Percentiles rank a stretch among this genome's conserved stretches.
phyloP scores from a whole-genome alignment of 2,113 vertebrate species.

The Centrocercus urophasianus region DNA sequence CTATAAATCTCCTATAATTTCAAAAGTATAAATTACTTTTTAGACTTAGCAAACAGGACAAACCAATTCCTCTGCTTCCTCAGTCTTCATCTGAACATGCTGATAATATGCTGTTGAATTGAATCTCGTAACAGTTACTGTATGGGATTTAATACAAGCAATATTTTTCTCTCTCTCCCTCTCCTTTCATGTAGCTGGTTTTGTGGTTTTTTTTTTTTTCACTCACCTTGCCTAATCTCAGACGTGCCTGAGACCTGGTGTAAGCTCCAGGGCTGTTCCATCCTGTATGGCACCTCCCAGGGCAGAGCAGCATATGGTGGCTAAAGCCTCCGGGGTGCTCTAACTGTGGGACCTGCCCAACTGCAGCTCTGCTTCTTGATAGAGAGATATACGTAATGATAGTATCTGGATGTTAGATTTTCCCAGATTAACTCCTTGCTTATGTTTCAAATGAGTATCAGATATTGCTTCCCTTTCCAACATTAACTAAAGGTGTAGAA shows the following conservation, averaged over 20 bases:
- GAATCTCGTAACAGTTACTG: background rate
- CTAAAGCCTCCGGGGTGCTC: background rate
- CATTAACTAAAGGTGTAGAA: background rate
- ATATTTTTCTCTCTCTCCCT: background rate
- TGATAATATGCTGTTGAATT: background rate
- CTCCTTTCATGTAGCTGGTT: background rate
- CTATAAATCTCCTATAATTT: background rate
- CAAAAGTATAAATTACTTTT: background rate
- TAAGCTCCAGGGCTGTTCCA: background rate
- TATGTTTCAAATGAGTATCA: background rate
- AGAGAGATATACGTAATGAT: too few species aligned
- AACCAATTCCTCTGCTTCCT: background rate
- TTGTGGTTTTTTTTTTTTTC: background rate
- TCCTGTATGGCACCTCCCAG: background rate
- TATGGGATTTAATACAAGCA: too few species aligned
- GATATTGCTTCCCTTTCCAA: background rate
- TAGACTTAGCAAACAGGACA: background rate
- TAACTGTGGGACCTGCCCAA: accelerated
- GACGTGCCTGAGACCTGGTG: accelerated
- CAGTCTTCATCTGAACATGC: background rate
- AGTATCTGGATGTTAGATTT: background rate
- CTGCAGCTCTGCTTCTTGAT: accelerated
- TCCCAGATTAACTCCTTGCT: background rate
- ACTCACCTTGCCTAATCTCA: background rate
- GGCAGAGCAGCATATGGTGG: accelerated